Conservation (phyloP, 2,113 vertebrate species). For the Perognathus longimembris region DNA sequence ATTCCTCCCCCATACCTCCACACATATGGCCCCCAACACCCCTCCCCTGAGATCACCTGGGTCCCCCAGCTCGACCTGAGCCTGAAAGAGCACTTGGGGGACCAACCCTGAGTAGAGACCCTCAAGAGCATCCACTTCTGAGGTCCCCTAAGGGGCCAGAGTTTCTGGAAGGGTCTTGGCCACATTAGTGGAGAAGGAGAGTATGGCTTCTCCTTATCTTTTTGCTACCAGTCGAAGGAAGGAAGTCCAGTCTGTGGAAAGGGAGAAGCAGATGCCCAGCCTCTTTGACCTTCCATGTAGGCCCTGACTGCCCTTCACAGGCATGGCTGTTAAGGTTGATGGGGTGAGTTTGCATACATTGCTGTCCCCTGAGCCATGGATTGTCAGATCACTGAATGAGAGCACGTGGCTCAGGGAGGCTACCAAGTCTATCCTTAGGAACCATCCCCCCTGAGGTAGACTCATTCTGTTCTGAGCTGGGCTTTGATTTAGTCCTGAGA, state of each 20-base stretch:
- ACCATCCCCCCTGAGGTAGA: background rate
- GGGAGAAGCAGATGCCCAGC: background rate
- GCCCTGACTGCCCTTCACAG: background rate
- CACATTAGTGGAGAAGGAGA: background rate
- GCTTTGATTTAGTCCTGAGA: background rate
- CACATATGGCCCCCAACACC: background rate
- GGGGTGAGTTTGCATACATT: too few species aligned
- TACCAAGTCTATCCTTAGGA: fast-evolving
- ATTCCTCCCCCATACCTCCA: background rate
- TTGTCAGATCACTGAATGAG: background rate
- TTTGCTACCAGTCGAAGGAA: background rate
- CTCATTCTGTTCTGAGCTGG: background rate
- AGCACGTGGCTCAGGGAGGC: background rate
- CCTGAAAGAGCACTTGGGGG: background rate
- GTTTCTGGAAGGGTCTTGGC: background rate
- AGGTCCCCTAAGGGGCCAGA: background rate
- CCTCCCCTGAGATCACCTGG: background rate
- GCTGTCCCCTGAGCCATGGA: background rate
- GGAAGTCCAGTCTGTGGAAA: background rate
- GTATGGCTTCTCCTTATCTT: background rate
- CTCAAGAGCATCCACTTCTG: background rate
- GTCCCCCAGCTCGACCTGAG: background rate
- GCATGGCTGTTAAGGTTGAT: background rate
- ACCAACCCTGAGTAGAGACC: background rate
- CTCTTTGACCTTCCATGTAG: too few species aligned